These are phyloP conservation scores for Nymphalis c-album DNA, from an alignment of 2,888 invertebrate species.

Conservation along the genomic window DNA sequence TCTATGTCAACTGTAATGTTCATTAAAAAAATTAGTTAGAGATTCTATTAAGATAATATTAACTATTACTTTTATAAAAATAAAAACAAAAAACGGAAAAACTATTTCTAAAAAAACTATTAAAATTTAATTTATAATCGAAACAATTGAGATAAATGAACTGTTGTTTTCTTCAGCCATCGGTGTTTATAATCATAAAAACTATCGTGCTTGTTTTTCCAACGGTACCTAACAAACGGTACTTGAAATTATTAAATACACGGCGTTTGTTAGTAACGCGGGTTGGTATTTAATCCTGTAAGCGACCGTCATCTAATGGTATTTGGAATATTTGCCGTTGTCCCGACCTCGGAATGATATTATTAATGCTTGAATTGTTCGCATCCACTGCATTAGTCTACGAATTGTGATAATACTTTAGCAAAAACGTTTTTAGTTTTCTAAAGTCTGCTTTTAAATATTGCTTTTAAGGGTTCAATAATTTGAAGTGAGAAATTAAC, in stretches of 20 bases:
- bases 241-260: background rate
- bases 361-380: slow-evolving; percentile 30
- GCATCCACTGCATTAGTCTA: slow-evolving; percentile 24
- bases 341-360: slow-evolving; percentile 25
- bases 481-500: background rate
- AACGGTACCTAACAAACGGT: background rate
- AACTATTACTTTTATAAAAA: too few species aligned
- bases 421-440: background rate
- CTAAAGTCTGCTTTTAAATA: too few species aligned
- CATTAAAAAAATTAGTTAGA: too few species aligned
- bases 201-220: too few species aligned
- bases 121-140: too few species aligned
- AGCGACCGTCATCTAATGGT: slow-evolving; percentile 15
- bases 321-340: slow-evolving; percentile 25
- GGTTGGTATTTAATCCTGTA: slow-evolving; percentile 25
- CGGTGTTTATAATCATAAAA: too few species aligned
- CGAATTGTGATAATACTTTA: slow-evolving; percentile 16
- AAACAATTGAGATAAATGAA: too few species aligned
- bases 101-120: too few species aligned
- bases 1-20: too few species aligned
- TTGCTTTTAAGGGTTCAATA: background rate
- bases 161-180: too few species aligned
- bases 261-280: background rate
- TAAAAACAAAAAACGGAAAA: too few species aligned
- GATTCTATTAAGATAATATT: too few species aligned